Evolutionary conservation across 2,888 invertebrate genomes (phyloP), one percentile per base, ranked within the genome.

Genomic region (Pheosia gnoma): DNA sequence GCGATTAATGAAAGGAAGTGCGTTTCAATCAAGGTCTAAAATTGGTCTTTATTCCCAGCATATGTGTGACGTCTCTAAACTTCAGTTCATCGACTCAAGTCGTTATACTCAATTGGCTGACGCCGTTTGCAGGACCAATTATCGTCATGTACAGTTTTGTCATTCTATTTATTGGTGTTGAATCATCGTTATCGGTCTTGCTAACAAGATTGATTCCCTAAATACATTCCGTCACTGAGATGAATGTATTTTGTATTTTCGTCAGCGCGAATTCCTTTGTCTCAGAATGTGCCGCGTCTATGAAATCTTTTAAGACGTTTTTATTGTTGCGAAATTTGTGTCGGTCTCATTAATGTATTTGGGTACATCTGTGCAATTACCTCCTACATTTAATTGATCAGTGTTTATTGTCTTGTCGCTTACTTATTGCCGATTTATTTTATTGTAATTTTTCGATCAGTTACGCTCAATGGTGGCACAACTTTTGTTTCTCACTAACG

Each of bases 1-100:
- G 51, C 25, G 51, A 9, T 25, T 51, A 51, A 58, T 58, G 62
- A 58, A 54, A 56, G 39, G 65, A 55, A 61, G 52, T 43, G 54
- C 25, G 57, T 58, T 67, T 60, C 45, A 59, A 61, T 74, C n/a
- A 55, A 39, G 39, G 39, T 55, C 39, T 55, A 39, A 55, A 71
- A 69, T 76, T 68, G 71, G 60, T 66, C 45, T 63, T 57, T 57
- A 47, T 43, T 71, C 65, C 59, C 65, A 59, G 43, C 69, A 67
- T 59, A 60, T 68, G 61, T 65, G 67, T 76, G 71, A 76, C 70
- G 69, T 68, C 67, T 73, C 62, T 66, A 63, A 68, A 71, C 60
- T 72, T 64, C 75, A 78, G 90, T 88, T 89, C 89, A 83, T 86
- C 85, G 88, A 85, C 89, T 78, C 81, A 73, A 77, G 81, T 83